These are phyloP conservation scores for Amiota communis DNA, from an alignment of 2,888 invertebrate species.

Conservation along the genomic window DNA sequence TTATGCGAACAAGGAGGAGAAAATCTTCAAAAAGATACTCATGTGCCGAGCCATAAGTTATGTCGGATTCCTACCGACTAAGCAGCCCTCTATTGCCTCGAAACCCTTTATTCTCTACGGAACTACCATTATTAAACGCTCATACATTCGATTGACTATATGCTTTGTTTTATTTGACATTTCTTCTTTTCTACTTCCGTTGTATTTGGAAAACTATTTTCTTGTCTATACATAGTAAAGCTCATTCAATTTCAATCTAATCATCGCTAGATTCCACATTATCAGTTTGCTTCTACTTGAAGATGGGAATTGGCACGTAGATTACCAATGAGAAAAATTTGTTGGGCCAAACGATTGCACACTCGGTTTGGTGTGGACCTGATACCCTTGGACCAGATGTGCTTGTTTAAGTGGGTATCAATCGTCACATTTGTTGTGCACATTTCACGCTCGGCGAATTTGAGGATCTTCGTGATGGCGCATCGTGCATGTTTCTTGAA, in stretches of 20 bases:
- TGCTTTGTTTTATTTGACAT: constrained; percentile 64
- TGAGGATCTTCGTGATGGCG: constrained; percentile 96
- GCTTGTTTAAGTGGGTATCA: constrained; percentile 98
- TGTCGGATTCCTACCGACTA: too few species aligned
- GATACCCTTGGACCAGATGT: constrained; percentile 98
- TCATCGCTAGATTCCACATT: constrained; percentile 94
- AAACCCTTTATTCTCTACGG: too few species aligned
- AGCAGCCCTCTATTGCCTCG: too few species aligned
- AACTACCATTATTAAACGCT: too few species aligned
- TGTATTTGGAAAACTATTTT: constrained; percentile 22
- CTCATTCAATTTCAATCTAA: constrained; percentile 74
- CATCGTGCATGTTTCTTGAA: constrained; percentile 98
- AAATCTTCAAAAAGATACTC: too few species aligned
- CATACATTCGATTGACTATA: too few species aligned
- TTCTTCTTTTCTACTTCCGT: constrained; percentile 41
- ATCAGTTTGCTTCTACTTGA: constrained; percentile 94
- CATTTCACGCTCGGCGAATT: constrained; percentile 98
- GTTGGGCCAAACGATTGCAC: constrained; percentile 94
- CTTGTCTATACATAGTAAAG: constrained; percentile 40
- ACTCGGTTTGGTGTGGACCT: constrained; percentile 99
- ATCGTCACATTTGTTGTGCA: constrained; percentile 98
- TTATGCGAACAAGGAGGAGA: too few species aligned
- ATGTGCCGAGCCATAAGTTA: too few species aligned
- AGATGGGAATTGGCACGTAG: constrained; percentile 93
- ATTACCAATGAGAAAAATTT: constrained; percentile 99